phyloP scores from a whole-genome alignment of 2,113 vertebrate species.

The Pao palembangensis region DNA sequence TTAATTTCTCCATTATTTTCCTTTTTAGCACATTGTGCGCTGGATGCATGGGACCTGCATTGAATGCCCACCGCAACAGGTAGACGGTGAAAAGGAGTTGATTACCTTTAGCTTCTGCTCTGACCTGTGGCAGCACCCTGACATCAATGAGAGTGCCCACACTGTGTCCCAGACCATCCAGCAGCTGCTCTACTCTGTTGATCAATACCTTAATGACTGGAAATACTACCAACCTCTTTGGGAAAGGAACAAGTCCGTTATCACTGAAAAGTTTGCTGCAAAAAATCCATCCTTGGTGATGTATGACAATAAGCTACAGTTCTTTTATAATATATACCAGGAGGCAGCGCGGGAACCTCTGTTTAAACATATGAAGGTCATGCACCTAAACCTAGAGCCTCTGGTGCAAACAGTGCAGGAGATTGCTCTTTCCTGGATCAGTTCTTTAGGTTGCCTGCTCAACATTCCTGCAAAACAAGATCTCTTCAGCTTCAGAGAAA shows the following conservation, averaged over 20 bases:
- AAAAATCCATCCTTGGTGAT: conserved; percentile 77
- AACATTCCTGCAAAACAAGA: conserved; percentile 81
- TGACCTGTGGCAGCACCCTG: conserved; percentile 79
- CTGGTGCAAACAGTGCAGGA: conserved; percentile 77
- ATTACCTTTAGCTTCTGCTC: conserved; percentile 80
- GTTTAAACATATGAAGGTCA: conserved; percentile 76
- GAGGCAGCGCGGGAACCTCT: conserved; percentile 78
- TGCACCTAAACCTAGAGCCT: conserved; percentile 82
- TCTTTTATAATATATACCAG: conserved; percentile 69
- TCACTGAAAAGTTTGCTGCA: conserved; percentile 83
- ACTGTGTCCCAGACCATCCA: conserved; percentile 80
- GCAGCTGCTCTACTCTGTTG: conserved; percentile 74
- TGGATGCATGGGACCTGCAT: conserved; percentile 92
- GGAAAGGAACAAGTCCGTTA: conserved; percentile 80
- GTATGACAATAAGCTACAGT: conserved; percentile 88
- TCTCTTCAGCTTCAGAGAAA: conserved; percentile 76
- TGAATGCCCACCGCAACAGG: conserved; percentile 82
- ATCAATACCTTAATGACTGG: conserved; percentile 79
- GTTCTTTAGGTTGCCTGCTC: conserved; percentile 82
- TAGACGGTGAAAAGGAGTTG: conserved; percentile 71
- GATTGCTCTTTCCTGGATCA: conserved; percentile 79
- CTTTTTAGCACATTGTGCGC: conserved; percentile 82
- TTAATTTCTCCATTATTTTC: not conserved
- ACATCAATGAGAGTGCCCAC: conserved; percentile 76
- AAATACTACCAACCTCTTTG: conserved; percentile 83